A percentile compares a stretch with the other conserved stretches of the same genome.
These are phyloP conservation scores for Dromococcyx pavoninus DNA, from an alignment of 2,797 vertebrate species.

Conservation along the genomic window DNA sequence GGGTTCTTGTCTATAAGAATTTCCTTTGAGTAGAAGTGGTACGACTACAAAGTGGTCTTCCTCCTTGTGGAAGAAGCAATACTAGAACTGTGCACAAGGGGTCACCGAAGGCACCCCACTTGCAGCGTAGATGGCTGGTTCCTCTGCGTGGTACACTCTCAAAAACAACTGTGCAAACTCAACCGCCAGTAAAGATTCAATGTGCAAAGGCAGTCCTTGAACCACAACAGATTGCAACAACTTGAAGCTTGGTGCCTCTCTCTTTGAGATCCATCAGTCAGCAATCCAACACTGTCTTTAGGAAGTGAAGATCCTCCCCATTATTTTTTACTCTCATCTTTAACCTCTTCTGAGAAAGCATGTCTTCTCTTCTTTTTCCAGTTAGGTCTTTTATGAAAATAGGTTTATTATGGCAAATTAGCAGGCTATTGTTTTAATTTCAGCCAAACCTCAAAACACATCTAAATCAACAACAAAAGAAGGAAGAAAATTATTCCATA, in stretches of 20 bases:
- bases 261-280: neutral
- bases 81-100: neutral
- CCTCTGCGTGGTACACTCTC: neutral
- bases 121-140: neutral
- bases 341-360: neutral
- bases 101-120: neutral
- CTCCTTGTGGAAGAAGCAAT: neutral
- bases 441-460: neutral
- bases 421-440: neutral
- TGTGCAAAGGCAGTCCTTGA: neutral
- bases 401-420: neutral
- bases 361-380: neutral
- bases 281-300: neutral
- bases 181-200: neutral
- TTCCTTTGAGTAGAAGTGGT: neutral
- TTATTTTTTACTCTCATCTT: neutral
- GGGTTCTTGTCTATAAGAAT: neutral
- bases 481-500: neutral
- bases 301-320: neutral
- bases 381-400: neutral
- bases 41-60: neutral
- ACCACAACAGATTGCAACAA: neutral
- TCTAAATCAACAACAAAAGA: neutral
- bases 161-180: neutral
- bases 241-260: neutral